Conservation (phyloP, 2,797 vertebrate genomes). For the Hylomyscus alleni region DNA sequence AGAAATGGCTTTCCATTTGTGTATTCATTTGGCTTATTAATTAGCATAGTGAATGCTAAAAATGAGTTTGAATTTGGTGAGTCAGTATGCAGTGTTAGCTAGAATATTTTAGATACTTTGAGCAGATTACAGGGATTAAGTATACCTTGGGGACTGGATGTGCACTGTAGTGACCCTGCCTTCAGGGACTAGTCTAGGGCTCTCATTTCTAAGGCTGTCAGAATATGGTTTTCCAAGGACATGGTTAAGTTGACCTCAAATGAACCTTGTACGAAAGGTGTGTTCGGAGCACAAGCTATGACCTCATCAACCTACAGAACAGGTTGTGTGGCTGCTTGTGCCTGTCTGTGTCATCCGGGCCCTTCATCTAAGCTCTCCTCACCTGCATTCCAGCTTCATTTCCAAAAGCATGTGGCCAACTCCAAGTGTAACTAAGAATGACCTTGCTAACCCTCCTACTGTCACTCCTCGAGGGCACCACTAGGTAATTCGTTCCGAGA, state of each 20-base stretch:
- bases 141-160: accelerated
- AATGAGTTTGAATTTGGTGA: neutral
- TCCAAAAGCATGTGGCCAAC: neutral
- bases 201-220: neutral
- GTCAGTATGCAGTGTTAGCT: neutral
- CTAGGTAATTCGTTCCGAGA: neutral
- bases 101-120: neutral
- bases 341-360: too few species aligned
- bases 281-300: neutral
- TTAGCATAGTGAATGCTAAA: neutral
- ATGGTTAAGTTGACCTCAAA: neutral
- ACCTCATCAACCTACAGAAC: neutral
- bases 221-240: neutral
- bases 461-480: neutral
- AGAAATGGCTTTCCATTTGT: neutral
- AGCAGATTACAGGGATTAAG: neutral
- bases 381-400: neutral
- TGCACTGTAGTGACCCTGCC: neutral
- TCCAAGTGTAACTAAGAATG: neutral
- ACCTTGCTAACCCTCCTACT: neutral
- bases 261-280: neutral
- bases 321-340: neutral
- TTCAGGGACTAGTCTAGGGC: neutral
- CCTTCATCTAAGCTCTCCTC: neutral
- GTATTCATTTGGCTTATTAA: neutral